A percentile compares a stretch with the other conserved stretches of the same genome.
phyloP scores from a whole-genome alignment of 35 echinoderm and acorn worm species.

The Patiria miniata region DNA sequence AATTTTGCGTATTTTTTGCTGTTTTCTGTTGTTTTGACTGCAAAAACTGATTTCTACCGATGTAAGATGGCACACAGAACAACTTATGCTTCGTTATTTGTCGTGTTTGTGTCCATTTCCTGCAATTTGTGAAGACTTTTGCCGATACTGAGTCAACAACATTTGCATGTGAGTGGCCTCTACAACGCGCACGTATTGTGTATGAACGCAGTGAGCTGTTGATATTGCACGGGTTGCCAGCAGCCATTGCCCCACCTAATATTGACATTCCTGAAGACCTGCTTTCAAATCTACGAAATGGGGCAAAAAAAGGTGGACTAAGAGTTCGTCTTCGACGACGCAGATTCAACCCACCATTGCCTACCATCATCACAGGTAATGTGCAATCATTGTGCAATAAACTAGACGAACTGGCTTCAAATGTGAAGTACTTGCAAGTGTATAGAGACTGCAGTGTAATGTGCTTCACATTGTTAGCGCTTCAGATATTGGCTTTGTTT shows the following conservation, averaged over 20 bases:
- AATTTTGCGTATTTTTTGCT: background rate
- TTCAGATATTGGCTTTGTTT: too few relatives aligned
- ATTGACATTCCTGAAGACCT: too few relatives aligned
- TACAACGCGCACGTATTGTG: background rate
- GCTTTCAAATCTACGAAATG: too few relatives aligned
- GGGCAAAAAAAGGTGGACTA: background rate
- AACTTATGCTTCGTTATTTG: background rate
- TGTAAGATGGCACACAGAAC: background rate
- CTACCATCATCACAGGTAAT: too few relatives aligned
- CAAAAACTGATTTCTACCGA: background rate
- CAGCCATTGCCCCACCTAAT: too few relatives aligned
- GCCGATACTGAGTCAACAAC: too few relatives aligned
- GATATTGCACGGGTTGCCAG: too few relatives aligned
- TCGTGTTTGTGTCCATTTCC: background rate
- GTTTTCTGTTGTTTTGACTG: background rate
- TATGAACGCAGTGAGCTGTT: background rate
- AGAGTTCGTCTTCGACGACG: background rate
- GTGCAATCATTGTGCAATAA: background rate
- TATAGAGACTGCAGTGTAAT: too few relatives aligned
- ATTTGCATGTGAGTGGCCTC: background rate
- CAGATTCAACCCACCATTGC: background rate
- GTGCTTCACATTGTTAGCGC: too few relatives aligned
- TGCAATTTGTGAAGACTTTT: background rate
- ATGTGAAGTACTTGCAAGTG: too few relatives aligned
- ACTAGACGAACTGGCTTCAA: background rate